Evolutionary conservation across 2,888 invertebrate species (phyloP).

Genomic region (Lissonota sp.): DNA sequence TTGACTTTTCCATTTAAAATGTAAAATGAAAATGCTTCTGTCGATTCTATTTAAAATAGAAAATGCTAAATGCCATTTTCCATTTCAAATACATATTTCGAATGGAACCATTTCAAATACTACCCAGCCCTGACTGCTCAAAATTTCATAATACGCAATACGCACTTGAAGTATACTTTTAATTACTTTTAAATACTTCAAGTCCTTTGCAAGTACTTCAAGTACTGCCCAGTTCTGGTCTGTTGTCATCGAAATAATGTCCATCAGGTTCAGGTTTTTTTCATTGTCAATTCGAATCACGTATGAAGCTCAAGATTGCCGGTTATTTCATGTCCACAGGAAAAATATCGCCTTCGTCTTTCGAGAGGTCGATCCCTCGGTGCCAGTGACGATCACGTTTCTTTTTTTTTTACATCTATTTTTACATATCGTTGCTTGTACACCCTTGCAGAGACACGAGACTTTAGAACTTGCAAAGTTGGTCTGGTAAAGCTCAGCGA

Average conservation of each 20-base stretch:
- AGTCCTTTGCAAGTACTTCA: no score
- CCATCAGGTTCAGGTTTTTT: neutral
- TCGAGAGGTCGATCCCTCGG: constrained; percentile 43
- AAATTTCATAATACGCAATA: no score
- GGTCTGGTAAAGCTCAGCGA: constrained; percentile 60
- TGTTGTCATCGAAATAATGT: constrained; percentile 3
- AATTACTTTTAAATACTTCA: no score
- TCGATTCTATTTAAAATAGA: no score
- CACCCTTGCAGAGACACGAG: constrained; percentile 43
- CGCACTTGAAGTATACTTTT: no score
- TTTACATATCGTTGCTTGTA: constrained; percentile 51
- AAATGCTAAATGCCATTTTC: no score
- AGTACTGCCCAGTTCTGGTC: neutral
- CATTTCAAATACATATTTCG: no score
- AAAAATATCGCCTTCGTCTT: constrained; percentile 11
- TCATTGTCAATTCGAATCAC: constrained; percentile 9
- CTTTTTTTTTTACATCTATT: constrained; percentile 40
- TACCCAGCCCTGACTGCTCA: no score
- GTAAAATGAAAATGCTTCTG: no score
- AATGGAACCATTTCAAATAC: no score
- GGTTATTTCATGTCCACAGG: constrained; percentile 28
- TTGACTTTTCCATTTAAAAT: no score
- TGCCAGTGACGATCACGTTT: constrained; percentile 49
- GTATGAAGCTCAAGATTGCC: constrained; percentile 31
- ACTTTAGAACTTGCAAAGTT: constrained; percentile 25